Base-by-base conservation (phyloP, 2,888 invertebrate species). In the Trichogramma evanescens region DNA sequence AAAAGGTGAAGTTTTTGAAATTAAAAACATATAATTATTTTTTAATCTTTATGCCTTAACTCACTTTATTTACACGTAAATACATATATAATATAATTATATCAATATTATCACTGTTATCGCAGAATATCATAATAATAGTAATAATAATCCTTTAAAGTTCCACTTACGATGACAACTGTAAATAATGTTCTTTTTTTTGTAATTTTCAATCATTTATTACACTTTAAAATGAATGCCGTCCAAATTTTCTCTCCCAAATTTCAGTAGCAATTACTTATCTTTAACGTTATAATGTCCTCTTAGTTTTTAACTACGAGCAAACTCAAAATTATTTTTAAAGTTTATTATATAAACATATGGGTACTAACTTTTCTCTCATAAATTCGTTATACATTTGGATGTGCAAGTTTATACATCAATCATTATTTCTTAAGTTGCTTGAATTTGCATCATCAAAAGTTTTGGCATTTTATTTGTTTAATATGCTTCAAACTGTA, bases 51-150 rank as follows among this genome's bases (percentile, higher is more conserved):
- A 50, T 64, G 56, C 59, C 59, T 62, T 64, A 59, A 62, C 57
- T 62, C 52, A 26, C 54, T 65, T 77, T 77, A 77, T 77, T 77
- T 77, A 77, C 76, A 77, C 72, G 74, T 73, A 76, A 75, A 76
- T 77, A 26, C 26, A 26, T 26, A 76, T 75, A 75, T 77, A 75
- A 75, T 74, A 74, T 71, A 70, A 74, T 75, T 74, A 61, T 71
- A 72, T 74, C 75, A 74, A 72, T 73, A 71, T 72, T 69, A 70
- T 72, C 66, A 70, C 71, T 68, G 67, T 66, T 26, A 26, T 26
- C 26, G 26, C 26, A 26, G 26, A 26, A 26, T 26, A 26, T 26
- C 26, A 26, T 26, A 26, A 26, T 26, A 26, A 26, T 26, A 26
- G 26, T 26, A 26, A 26, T 26, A 26, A 72, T 70, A 75, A 71